Evolutionary conservation across 2,113 vertebrate genomes (phyloP), one percentile per base, ranked within the genome.

Genomic region (Callionymus lyra): DNA sequence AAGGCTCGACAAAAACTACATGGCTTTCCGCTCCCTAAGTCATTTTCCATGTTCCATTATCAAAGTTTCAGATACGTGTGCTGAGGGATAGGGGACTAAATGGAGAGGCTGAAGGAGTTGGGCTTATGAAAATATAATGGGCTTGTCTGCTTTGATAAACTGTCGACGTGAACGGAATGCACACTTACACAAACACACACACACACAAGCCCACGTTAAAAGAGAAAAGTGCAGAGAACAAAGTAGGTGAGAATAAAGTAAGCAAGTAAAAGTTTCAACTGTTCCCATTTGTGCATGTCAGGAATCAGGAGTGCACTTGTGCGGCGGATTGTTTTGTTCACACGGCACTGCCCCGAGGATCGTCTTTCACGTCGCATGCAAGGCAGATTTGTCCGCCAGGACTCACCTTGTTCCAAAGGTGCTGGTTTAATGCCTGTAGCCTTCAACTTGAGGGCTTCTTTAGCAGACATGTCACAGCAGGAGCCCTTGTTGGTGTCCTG

Each of bases 401-500:
- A 85, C 92, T 93, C 86, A 97, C 93, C 95, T 94, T 94, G 94
- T 75, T 95, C 94, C 65, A 92, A 74, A 47, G 90, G 92, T 42
- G 93, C 92, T 61, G 90, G 90, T 85, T 93, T 97, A 68, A 91
- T 78, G 52, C 94, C 89, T 49, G 91, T 85, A 31, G 92, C 91
- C 88, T 97, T 98, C 86, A 98, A 86, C 85, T 97, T 98, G 76
- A 98, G 92, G 60, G 95, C 92, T 68, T 99, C 95, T 77, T 95
- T 99, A 78, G 95, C 94, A 62, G 94, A 94, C 95, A 99, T 98
- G 80, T 97, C 95, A 63, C 94, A 98, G 88, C 94, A 99, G 76
- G 95, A 99, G 81, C 95, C 95, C 89, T 97, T 97, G 87, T 97
- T 99, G 81, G 95, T 99, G 87, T 99, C 95, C 85, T 99, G 95